phyloP scores from a whole-genome alignment of 2,888 invertebrate genomes.

The Dilophus febrilis region DNA sequence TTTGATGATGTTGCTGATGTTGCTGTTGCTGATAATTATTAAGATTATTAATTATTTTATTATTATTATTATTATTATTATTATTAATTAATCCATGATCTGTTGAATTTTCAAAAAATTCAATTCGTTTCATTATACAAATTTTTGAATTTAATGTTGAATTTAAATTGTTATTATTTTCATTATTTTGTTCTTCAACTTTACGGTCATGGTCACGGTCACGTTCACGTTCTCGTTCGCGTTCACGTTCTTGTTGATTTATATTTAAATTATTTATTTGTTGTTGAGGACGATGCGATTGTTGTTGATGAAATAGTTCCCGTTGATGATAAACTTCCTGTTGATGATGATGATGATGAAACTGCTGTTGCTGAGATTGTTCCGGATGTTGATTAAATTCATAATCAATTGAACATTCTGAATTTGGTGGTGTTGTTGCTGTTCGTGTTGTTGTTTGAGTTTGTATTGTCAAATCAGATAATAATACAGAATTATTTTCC shows the following conservation, averaged over 20 bases:
- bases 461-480: too few relatives aligned
- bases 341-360: background rate
- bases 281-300: constrained; percentile 7
- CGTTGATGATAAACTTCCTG: too few relatives aligned
- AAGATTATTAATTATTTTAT: constrained; percentile 4
- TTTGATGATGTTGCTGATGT: background rate
- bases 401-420: background rate
- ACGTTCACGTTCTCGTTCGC: too few relatives aligned
- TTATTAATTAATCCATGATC: constrained; percentile 5
- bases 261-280: constrained; percentile 1
- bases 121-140: constrained; percentile 26
- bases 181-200: background rate
- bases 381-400: background rate
- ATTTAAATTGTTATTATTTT: constrained; percentile 2
- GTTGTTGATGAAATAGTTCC: too few relatives aligned
- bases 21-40: background rate
- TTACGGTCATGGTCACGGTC: background rate
- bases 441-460: too few relatives aligned
- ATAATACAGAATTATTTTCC: constrained; percentile 1
- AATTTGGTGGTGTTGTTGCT: background rate
- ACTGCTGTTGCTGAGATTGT: background rate
- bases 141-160: constrained; percentile 10
- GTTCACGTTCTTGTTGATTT: background rate
- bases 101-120: constrained; percentile 20
- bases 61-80: background rate